Evolutionary conservation across 2,888 invertebrate genomes (phyloP), one percentile per base, ranked within the genome.

Genomic region (Heliconius cydno): DNA sequence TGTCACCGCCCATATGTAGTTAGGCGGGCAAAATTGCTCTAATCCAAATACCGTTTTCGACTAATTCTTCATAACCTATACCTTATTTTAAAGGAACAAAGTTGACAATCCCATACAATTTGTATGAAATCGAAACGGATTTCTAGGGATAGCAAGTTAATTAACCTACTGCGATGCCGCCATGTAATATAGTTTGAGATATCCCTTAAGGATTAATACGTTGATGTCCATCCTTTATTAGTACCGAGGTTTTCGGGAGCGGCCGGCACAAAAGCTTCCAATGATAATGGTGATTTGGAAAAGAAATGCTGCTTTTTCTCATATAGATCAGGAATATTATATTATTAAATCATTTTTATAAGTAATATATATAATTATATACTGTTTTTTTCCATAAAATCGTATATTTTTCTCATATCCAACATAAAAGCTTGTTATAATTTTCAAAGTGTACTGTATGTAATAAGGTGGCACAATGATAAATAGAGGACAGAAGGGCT

Each of bases 111-210:
- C 76, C n/a, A 15, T 77, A 76, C 19, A 72, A 68, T 77, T 72
- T 76, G 52, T 75, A 73, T 73, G 66, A 82, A 83, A 83, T 83
- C 81, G 83, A 82, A 85, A 82, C 84, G 83, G 83, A 85, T 85
- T 84, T 82, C 83, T 81, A 82, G 83, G 85, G 85, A 85, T 84
- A 84, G 85, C 84, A 81, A 85, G 86, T 86, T 87, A 89, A 89
- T 88, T 88, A 88, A 87, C 84, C 85, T 82, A 83, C 82, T 85
- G 82, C 83, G 84, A 85, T 86, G 84, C 83, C 79, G 71, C 77
- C 76, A 67, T 85, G 85, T 85, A 85, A 83, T 84, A 83, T 83
- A 83, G 82, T 82, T 84, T 78, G 81, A 84, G 84, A 85, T 84
- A 85, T 84, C 84, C 84, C 83, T 82, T 81, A 83, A 82, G 84